Evolutionary conservation across 2,113 vertebrate genomes (phyloP), one percentile per base, ranked within the genome.

Genomic region (Crotalus tigris): DNA sequence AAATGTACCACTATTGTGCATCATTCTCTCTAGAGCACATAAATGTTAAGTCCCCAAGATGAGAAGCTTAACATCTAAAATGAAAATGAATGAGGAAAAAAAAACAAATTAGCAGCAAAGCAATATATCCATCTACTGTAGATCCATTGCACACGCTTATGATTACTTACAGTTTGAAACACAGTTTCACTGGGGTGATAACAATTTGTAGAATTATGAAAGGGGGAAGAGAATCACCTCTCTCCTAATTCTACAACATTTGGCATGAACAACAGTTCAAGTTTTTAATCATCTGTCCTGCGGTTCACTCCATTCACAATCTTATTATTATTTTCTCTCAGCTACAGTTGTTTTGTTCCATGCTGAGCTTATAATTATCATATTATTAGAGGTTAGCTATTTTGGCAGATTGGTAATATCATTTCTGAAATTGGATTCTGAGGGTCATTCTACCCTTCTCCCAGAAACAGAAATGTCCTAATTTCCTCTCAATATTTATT

Each of bases 401-500:
- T 53, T 69, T 86, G 64, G n/a, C 61, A 13, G 6, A 86, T 85
- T 89, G 93, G 44, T 51, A 94, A 89, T 33, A 85, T 21, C 0
- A 0, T 26, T 58, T 81, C 26, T 53, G 54, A 46, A 11, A 91
- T 85, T 21, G 59, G 92, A 81, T 7, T 75, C 46, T 64, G 51
- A 39, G 86, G 46, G 75, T 95, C 91, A 44, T 19, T 91, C 91
- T 92, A 44, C 54, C 69, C 64, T 24, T 69, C 64, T 85, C 58
- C 29, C 57, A 91, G 85, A 23, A 85, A 24, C 24, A 5, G n/a
- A 90, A 91, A 44, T 94, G 86, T 85, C 26, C 75, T 90, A 33
- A 15, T 46, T 55, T 85, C 12, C 54, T 86, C 49, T 88, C 86
- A 81, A 33, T 91, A 90, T 93, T 95, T 93, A 44, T 93, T 96